Evolutionary conservation across 2,888 invertebrate species (phyloP).

Genomic region (Phaedon cochleariae): DNA sequence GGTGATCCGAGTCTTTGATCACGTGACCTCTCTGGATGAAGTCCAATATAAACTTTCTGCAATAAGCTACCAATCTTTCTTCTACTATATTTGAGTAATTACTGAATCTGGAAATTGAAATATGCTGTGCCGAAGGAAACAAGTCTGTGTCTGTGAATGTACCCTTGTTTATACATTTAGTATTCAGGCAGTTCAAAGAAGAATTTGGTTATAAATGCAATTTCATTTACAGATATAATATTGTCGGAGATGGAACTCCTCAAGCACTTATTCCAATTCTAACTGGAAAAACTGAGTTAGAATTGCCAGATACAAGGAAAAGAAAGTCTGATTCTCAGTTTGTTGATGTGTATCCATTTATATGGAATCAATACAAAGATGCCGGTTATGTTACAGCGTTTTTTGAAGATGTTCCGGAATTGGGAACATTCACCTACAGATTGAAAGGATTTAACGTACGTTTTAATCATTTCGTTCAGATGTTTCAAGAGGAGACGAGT

Average conservation of each 20-base stretch:
- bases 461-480: background rate
- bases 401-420: conserved; percentile 84
- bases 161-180: no score
- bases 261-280: conserved; percentile 88
- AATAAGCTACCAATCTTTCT: no score
- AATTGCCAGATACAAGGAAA: conserved; percentile 85
- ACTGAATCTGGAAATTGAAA: no score
- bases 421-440: conserved; percentile 90
- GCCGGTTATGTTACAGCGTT: conserved; percentile 82
- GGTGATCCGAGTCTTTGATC: no score
- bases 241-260: conserved; percentile 87
- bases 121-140: no score
- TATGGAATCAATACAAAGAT: conserved; percentile 81
- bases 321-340: conserved; percentile 69
- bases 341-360: conserved; percentile 83
- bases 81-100: no score
- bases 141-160: no score
- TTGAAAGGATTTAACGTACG: conserved; percentile 80
- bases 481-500: no score
- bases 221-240: conserved; percentile 68
- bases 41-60: no score
- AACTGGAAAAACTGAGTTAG: conserved; percentile 86
- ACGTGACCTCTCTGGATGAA: no score
- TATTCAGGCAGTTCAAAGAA: no score
- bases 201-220: no score